Conservation (phyloP, 1,140 invertebrate genomes). For the Trichomalopsis sarcophagae region DNA sequence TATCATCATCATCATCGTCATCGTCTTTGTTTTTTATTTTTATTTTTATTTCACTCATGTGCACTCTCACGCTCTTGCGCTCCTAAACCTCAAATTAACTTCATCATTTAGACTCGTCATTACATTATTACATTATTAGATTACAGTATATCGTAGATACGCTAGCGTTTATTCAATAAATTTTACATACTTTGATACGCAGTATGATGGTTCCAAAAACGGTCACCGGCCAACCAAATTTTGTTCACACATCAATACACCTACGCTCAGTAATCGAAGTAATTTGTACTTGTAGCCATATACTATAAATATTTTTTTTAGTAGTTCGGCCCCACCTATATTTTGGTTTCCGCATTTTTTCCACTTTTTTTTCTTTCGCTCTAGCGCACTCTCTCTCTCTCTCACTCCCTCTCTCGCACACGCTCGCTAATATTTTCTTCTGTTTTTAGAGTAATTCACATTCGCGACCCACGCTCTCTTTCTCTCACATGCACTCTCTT, state of each 20-base stretch:
- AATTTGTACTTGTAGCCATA: conserved; percentile 77
- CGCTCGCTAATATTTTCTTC: conserved; percentile 59
- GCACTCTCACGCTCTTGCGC: conserved; percentile 71
- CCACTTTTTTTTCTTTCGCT: conserved; percentile 50
- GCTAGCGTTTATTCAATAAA: conserved; percentile 76
- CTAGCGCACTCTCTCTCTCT: conserved; percentile 23
- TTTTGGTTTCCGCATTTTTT: conserved; percentile 66
- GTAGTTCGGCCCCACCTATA: conserved; percentile 72
- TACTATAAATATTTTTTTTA: conserved; percentile 75
- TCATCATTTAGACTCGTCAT: conserved; percentile 76
- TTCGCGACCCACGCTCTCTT: conserved; percentile 39
- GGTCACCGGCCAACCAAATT: conserved; percentile 76
- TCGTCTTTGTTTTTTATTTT: conserved; percentile 50
- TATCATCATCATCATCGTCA: conserved; percentile 50
- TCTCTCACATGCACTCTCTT: neutral
- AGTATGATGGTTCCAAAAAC: conserved; percentile 76
- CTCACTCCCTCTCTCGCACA: conserved; percentile 39
- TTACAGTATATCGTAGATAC: conserved; percentile 75
- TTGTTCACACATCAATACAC: conserved; percentile 76
- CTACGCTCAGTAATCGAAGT: conserved; percentile 76
- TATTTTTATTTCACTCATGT: conserved; percentile 61
- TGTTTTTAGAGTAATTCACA: conserved; percentile 56
- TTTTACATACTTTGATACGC: conserved; percentile 77
- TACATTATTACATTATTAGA: conserved; percentile 77
- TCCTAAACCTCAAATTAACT: conserved; percentile 73